Evolutionary conservation across 1,140 invertebrate species (phyloP).

Genomic region (Drosophila bipectinata): DNA sequence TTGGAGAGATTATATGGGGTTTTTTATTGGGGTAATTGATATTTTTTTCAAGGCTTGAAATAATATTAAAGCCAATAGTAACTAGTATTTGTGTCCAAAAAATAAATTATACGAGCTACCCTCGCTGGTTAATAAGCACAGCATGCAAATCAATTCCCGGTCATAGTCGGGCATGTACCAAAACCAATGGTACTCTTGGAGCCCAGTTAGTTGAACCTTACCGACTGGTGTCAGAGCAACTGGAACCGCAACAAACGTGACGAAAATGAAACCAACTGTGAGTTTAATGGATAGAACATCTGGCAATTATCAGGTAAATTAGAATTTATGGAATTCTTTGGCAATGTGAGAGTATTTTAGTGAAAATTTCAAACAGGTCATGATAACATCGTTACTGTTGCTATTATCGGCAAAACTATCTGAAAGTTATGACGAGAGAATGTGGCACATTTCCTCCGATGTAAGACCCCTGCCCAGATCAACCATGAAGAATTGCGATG

Average conservation of each 20-base stretch:
- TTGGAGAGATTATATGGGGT: not conserved
- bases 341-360: not conserved
- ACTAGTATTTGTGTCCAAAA: not conserved
- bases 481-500: not conserved
- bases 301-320: constrained; percentile 17
- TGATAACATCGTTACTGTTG: not conserved
- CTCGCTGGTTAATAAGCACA: not conserved
- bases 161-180: not conserved
- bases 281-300: not conserved
- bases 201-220: constrained; percentile 54
- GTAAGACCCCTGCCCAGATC: not conserved
- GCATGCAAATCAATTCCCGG: constrained; percentile 61
- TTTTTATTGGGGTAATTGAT: not conserved
- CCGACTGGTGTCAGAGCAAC: constrained; percentile 10
- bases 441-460: not conserved
- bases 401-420: not conserved
- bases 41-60: not conserved
- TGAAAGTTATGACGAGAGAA: not conserved
- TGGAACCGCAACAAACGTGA: constrained; percentile 42
- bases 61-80: not conserved
- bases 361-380: not conserved
- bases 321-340: not conserved
- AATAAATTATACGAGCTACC: constrained; percentile 6
- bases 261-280: constrained; percentile 42
- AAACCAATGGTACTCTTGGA: constrained; percentile 1